phyloP scores from a whole-genome alignment of 2,888 invertebrate genomes.

The Zaprionus bogoriensis region DNA sequence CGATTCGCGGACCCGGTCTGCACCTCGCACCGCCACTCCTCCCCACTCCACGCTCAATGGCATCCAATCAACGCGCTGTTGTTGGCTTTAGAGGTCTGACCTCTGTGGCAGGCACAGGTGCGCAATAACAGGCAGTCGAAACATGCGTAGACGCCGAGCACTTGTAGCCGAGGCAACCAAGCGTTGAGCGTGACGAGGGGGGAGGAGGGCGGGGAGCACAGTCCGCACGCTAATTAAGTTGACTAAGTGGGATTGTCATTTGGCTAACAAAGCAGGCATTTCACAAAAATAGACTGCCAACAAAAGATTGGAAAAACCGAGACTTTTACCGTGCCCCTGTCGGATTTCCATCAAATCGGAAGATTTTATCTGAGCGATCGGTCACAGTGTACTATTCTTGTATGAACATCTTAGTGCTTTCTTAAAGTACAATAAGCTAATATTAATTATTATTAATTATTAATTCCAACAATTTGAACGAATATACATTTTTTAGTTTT shows the following conservation, averaged over 20 bases:
- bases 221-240: conserved; percentile 12
- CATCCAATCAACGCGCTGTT: conserved; percentile 63
- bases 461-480: no score
- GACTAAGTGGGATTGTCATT: conserved; percentile 4
- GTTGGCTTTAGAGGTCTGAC: conserved; percentile 26
- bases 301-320: no score
- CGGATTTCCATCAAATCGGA: no score
- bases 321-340: no score
- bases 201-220: neutral
- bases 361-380: no score
- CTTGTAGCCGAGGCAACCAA: conserved; percentile 35
- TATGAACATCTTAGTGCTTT: no score
- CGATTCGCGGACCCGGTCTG: conserved; percentile 1
- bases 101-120: conserved; percentile 52
- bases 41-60: conserved; percentile 31
- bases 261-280: neutral
- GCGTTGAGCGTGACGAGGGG: conserved; percentile 4
- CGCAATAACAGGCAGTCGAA: conserved; percentile 30
- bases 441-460: no score
- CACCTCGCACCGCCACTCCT: neutral
- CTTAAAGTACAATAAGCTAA: no score
- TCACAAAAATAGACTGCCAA: no score
- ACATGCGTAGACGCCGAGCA: conserved; percentile 26
- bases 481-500: no score
- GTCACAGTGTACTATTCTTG: no score